These are phyloP conservation scores for Cromileptes altivelis DNA, from an alignment of 2,113 vertebrate species.

Conservation along the genomic window DNA sequence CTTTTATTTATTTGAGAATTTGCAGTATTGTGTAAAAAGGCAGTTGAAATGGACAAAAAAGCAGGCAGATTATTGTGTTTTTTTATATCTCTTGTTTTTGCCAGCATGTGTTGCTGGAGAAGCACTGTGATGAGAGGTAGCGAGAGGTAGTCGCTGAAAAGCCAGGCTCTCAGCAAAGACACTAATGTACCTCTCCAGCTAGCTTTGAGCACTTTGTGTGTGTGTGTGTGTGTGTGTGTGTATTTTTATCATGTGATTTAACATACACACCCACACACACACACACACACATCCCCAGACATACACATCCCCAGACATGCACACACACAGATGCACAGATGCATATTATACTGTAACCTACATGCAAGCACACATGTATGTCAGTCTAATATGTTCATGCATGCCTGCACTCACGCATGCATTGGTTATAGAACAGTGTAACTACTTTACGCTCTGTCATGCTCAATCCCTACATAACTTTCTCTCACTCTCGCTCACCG, in stretches of 20 bases:
- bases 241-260: not conserved
- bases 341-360: slow-evolving; percentile 30
- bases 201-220: not conserved
- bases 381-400: slow-evolving; percentile 17
- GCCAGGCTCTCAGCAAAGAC: slow-evolving; percentile 2
- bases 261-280: slow-evolving; percentile 6
- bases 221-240: not conserved
- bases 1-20: not conserved
- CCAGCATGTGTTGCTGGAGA: slow-evolving; percentile 32
- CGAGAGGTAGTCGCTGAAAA: slow-evolving; percentile 10
- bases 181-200: slow-evolving; percentile 38
- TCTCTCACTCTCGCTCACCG: not conserved
- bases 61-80: not conserved
- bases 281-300: not conserved
- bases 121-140: not conserved
- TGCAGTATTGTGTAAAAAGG: not conserved
- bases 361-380: slow-evolving; percentile 24
- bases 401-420: slow-evolving; percentile 27
- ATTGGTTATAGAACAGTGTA: not conserved
- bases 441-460: slow-evolving; percentile 3
- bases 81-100: slow-evolving; percentile 7
- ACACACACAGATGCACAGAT: slow-evolving; percentile 12
- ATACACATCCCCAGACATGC: not conserved
- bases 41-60: not conserved
- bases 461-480: slow-evolving; percentile 6